Base-by-base conservation (phyloP, 2,888 invertebrate species). In the Trissolcus japonicus region DNA sequence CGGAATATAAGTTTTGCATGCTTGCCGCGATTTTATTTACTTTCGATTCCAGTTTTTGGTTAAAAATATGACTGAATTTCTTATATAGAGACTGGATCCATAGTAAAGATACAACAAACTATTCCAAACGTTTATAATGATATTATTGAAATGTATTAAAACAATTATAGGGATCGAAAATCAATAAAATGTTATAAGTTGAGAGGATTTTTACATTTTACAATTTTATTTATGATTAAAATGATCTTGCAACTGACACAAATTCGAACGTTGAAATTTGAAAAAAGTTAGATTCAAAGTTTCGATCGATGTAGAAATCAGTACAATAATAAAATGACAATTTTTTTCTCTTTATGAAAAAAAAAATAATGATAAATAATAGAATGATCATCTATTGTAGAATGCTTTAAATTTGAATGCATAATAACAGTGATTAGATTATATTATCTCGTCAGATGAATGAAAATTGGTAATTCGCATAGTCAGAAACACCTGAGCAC, bases 371-470 rank as follows among this genome's bases (percentile, higher is more conserved):
- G 9, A 11, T 11, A 35, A 6, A 6, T 29, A 35, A 35, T 9
- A 11, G 7, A 35, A 35, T 35, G 11, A 35, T 9, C 6, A 35
- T 35, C 11, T 35, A 35, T 35, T 35, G 11, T 72, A 73, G 67
- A 62, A 63, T 62, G 71, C 61, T 62, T 56, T 63, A 57, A 29
- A 50, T 60, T 2, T 53, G 59, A 75, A 67, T 68, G 67, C 62
- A 63, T 54, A 46, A 48, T 68, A 50, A 57, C 11, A 16, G 56
- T 57, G 66, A 46, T 71, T 78, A 78, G 74, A 35, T 35, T 35
- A 74, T 73, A 53, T 61, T 69, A 71, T 67, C 46, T 71, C 65
- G 59, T 66, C 61, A 74, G 14, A 59, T 51, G 71, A 35, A 67
- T 78, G 46, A 55, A 66, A 60, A 69, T 21, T 51, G 11, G 19